Evolutionary conservation across 2,797 vertebrate species (phyloP), one percentile per base, ranked within the genome.

Genomic region (Eidolon dupreanum): DNA sequence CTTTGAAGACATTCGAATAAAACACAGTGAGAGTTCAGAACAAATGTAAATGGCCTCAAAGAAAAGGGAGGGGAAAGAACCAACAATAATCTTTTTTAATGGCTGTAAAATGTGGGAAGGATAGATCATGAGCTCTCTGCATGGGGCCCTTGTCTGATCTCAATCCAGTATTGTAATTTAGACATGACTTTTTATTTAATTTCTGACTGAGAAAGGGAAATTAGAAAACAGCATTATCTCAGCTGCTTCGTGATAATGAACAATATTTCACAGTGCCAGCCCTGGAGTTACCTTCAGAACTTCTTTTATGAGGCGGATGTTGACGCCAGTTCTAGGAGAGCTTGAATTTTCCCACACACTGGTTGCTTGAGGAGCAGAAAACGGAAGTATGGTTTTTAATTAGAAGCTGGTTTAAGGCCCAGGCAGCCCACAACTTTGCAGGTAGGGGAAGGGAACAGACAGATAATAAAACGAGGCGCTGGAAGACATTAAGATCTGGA

Each of bases 151-250:
- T 96, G 88, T 98, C 98, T 98, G 98, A 98, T 97, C 98, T 98
- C 98, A 98, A 99, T 98, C 98, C 98, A 98, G 98, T 98, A 97
- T 99, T 98, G 98, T 98, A 99, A 99, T 99, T 98, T 98, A 99
- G 98, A 98, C 98, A 98, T 98, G 98, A 98, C 98, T 99, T 99
- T 99, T 99, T 99, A 99, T 99, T 99, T 99, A 99, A 98, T 99
- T 99, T 99, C 98, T 99, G 98, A 98, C 98, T 98, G 98, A 98
- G 98, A 98, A 98, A 98, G 98, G 98, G 98, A 99, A 99, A 99
- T 99, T 98, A 98, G 98, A 98, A 98, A 98, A 98, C 98, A 98
- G 98, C 98, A 98, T 99, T 98, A 98, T 99, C 98, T 98, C 98
- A 97, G 98, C 98, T 97, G 98, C 98, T 98, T 97, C 3, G 97